Evolutionary conservation across 2,113 vertebrate species (phyloP).

Genomic region (Phyllostomus discolor): DNA sequence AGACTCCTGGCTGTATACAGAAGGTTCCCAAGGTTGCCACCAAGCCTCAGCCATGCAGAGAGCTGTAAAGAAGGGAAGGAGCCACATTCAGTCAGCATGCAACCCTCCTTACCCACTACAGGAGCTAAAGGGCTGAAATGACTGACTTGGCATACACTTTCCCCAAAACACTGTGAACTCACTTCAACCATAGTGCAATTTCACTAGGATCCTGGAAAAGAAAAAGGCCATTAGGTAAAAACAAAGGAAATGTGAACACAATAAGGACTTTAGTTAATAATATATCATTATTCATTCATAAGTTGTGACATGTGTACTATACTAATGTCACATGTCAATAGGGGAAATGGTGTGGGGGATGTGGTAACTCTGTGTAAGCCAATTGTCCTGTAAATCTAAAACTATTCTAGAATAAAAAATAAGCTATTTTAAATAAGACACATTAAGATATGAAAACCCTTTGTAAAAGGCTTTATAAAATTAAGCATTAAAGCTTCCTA

Average conservation of each 20-base stretch:
- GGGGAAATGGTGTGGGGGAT: neutral
- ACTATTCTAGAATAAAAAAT: neutral
- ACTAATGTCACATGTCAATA: neutral
- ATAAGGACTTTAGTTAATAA: neutral
- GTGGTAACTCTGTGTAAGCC: neutral
- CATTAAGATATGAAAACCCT: neutral
- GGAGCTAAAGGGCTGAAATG: neutral
- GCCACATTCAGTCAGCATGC: neutral
- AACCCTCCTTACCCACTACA: neutral
- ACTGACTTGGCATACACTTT: neutral
- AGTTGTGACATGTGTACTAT: neutral
- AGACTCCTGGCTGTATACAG: neutral
- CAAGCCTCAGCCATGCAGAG: neutral
- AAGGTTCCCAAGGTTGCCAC: neutral
- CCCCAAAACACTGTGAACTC: neutral
- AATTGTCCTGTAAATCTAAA: neutral
- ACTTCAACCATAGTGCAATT: neutral
- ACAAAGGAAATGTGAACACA: slow-evolving; percentile 13
- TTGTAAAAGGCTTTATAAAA: slow-evolving; percentile 6
- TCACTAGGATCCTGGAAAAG: neutral
- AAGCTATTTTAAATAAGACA: neutral
- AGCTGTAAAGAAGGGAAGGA: neutral
- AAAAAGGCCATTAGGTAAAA: neutral
- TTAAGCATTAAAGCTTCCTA: neutral
- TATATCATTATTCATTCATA: neutral